These are phyloP conservation scores for Odobenus rosmarus DNA, from an alignment of 2,113 vertebrate genomes.

Conservation along the genomic window DNA sequence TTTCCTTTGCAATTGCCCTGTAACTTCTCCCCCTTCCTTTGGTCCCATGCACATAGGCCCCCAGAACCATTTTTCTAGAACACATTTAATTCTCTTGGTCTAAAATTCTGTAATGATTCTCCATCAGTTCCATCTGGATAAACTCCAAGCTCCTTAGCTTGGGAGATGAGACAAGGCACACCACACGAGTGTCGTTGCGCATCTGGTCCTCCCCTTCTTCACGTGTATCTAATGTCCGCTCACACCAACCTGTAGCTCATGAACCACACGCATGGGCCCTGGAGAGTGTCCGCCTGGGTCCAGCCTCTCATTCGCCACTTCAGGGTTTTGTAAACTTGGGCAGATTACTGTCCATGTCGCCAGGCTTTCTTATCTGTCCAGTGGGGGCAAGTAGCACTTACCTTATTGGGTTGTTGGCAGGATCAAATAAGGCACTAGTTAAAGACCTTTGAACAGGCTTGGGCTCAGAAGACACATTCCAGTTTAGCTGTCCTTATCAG, in stretches of 20 bases:
- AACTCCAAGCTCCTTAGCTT: neutral
- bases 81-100: neutral
- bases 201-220: neutral
- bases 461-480: neutral
- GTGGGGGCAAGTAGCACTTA: neutral
- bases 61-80: neutral
- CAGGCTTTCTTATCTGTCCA: neutral
- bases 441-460: neutral
- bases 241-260: neutral
- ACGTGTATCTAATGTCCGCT: accelerated
- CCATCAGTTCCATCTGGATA: neutral
- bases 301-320: neutral
- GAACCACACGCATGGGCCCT: neutral
- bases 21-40: neutral
- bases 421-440: neutral
- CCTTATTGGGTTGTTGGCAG: neutral
- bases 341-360: neutral
- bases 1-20: neutral
- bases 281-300: neutral
- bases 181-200: neutral
- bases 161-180: neutral
- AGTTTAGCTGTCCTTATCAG: neutral
- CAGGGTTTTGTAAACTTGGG: neutral
- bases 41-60: too few species aligned
- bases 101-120: neutral